These are phyloP conservation scores for Corapipo altera DNA, from an alignment of 2,113 vertebrate genomes.

Conservation along the genomic window DNA sequence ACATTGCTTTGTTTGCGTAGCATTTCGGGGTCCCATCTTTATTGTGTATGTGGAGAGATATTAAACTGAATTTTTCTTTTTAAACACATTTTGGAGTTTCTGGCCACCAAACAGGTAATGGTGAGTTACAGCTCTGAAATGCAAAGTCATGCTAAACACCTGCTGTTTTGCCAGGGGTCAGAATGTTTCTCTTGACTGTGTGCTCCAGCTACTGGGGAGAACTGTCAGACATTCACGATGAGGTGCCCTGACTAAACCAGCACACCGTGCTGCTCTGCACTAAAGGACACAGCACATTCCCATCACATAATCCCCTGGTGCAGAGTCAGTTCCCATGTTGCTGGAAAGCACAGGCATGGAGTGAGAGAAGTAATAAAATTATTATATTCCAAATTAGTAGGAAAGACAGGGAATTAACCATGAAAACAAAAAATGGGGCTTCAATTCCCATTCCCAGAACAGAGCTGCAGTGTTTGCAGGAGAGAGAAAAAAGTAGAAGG, in stretches of 20 bases:
- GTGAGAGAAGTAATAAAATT: neutral
- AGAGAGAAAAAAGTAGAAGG: neutral
- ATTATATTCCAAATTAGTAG: neutral
- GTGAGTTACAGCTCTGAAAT: neutral
- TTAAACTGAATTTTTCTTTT: neutral
- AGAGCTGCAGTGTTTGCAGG: neutral
- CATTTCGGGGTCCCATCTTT: neutral
- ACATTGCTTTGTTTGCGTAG: neutral
- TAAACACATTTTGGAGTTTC: neutral
- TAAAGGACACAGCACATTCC: neutral
- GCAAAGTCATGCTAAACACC: neutral
- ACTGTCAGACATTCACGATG: neutral
- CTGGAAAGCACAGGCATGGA: neutral
- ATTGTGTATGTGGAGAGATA: accelerated
- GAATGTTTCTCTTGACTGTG: neutral
- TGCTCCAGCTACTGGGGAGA: neutral
- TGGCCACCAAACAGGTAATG: neutral
- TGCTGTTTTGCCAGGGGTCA: neutral
- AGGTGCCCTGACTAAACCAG: neutral
- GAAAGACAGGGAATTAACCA: neutral
- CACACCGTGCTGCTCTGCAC: accelerated
- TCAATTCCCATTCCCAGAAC: neutral
- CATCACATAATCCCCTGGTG: accelerated
- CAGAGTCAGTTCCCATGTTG: accelerated
- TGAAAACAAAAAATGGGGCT: neutral